Percentiles rank a stretch among this genome's conserved stretches.
phyloP scores from a whole-genome alignment of 2,797 vertebrate genomes.

The Otus scops region DNA sequence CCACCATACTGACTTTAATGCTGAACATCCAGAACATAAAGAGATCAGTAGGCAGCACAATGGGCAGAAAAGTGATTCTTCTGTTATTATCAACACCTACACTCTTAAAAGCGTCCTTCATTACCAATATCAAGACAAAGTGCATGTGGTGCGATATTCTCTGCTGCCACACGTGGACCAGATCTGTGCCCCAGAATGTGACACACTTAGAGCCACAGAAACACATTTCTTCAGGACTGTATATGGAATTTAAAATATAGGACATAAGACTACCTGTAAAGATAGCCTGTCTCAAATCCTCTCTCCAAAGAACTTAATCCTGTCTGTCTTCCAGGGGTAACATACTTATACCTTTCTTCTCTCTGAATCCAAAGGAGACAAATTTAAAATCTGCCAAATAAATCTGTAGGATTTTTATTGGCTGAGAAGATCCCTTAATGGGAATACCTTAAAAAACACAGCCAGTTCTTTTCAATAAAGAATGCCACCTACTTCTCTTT shows the following conservation, averaged over 20 bases:
- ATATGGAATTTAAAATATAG: background rate
- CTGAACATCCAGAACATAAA: background rate
- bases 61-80: background rate
- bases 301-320: background rate
- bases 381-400: background rate
- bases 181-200: background rate
- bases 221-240: background rate
- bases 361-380: background rate
- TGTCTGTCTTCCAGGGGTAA: background rate
- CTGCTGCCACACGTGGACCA: background rate
- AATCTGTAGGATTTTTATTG: background rate
- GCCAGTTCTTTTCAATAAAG: background rate
- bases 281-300: background rate
- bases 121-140: background rate
- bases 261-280: background rate
- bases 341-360: background rate
- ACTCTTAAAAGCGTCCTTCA: background rate
- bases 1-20: background rate
- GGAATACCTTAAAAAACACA: background rate
- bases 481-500: background rate
- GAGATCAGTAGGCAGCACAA: background rate
- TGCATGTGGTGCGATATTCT: background rate
- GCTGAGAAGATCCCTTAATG: background rate
- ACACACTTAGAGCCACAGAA: background rate
- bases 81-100: background rate